Evolutionary conservation across 2,888 invertebrate species (phyloP).

Genomic region (Nymphalis urticae): DNA sequence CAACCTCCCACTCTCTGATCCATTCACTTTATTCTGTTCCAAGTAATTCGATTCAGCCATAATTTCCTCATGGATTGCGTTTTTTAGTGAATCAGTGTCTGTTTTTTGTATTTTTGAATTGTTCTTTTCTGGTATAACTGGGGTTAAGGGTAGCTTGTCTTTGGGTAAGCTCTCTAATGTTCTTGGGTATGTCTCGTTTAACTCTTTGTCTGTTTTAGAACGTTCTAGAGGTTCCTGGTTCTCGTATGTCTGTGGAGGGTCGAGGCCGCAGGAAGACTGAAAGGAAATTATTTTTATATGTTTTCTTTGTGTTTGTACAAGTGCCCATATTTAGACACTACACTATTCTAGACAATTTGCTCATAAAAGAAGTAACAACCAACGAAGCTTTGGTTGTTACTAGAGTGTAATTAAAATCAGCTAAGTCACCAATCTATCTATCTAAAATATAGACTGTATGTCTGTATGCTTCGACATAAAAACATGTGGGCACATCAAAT

Average conservation of each 20-base stretch:
- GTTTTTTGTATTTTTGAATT: slow-evolving; percentile 55
- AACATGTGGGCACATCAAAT: too few relatives aligned
- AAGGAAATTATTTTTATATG: slow-evolving; percentile 20
- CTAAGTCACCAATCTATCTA: too few relatives aligned
- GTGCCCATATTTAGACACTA: too few relatives aligned
- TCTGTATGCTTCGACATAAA: too few relatives aligned
- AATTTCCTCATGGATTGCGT: slow-evolving; percentile 57
- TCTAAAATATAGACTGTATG: too few relatives aligned
- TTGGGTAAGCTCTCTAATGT: slow-evolving; percentile 53
- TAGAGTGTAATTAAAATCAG: too few relatives aligned
- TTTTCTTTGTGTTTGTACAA: too few relatives aligned
- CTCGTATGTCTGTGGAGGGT: slow-evolving; percentile 68
- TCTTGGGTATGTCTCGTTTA: slow-evolving; percentile 62
- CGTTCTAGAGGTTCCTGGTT: slow-evolving; percentile 67
- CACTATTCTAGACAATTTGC: too few relatives aligned
- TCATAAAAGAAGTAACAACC: too few relatives aligned
- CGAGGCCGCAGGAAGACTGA: slow-evolving; percentile 70
- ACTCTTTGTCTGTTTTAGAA: slow-evolving; percentile 62
- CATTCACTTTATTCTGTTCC: slow-evolving; percentile 60
- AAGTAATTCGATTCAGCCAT: slow-evolving; percentile 60
- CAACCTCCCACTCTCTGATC: slow-evolving; percentile 39
- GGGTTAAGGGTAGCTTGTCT: slow-evolving; percentile 61
- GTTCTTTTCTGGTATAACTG: slow-evolving; percentile 58
- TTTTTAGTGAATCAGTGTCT: slow-evolving; percentile 56
- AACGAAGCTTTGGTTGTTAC: too few relatives aligned